Conservation (phyloP, 2,888 invertebrate species). For the Brachypalpus laphriformis region DNA sequence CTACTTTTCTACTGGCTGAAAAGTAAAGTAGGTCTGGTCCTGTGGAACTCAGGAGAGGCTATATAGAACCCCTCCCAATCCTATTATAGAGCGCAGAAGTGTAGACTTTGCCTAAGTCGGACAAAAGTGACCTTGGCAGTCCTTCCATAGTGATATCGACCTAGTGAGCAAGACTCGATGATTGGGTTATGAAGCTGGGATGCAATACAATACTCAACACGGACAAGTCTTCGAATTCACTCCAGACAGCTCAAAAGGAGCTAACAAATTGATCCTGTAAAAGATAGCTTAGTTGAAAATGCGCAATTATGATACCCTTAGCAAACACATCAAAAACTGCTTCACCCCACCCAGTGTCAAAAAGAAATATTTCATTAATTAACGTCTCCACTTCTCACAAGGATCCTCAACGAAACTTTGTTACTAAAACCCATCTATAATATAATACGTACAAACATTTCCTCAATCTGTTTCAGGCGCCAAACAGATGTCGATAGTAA, state of each 20-base stretch:
- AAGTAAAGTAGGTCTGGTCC: too few species aligned
- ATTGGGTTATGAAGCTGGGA: too few species aligned
- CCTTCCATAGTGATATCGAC: too few species aligned
- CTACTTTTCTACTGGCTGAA: too few species aligned
- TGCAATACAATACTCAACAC: too few species aligned
- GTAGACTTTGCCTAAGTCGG: too few species aligned
- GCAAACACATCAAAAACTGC: conserved; percentile 36
- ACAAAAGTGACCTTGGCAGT: too few species aligned
- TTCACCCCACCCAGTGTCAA: conserved; percentile 14
- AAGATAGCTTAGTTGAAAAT: conserved; percentile 2
- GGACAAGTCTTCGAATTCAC: neutral
- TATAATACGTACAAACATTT: neutral
- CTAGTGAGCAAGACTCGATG: too few species aligned
- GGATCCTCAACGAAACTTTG: conserved; percentile 2
- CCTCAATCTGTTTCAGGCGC: conserved; percentile 15
- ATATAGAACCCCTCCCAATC: too few species aligned
- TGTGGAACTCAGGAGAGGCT: too few species aligned
- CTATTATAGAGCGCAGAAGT: too few species aligned
- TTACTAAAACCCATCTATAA: conserved; percentile 1
- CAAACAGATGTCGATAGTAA: conserved; percentile 12
- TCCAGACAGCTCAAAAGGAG: too few species aligned
- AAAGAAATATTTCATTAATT: conserved; percentile 49
- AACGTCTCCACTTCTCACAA: neutral
- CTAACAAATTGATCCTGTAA: conserved; percentile 5
- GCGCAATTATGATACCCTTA: conserved; percentile 7